These are phyloP conservation scores for Hippasteria phrygiana DNA, from an alignment of 53 echinoderm and acorn worm genomes.

Conservation along the genomic window DNA sequence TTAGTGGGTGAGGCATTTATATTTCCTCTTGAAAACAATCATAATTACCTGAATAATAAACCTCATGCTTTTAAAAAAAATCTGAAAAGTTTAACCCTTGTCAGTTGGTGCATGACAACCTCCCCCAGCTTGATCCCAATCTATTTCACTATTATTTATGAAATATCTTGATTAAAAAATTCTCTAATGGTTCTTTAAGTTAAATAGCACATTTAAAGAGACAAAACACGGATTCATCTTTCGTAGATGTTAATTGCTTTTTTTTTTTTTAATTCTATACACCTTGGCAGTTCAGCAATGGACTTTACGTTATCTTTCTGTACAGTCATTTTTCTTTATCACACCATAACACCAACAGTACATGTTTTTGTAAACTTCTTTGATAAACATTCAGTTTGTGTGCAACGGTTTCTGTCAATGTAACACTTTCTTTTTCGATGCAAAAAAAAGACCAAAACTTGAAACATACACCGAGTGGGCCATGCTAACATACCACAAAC, in stretches of 20 bases:
- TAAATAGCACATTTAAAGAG: background rate
- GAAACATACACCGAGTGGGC: background rate
- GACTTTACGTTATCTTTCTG: conserved; percentile 50
- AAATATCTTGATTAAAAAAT: background rate
- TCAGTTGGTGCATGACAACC: too few relatives aligned
- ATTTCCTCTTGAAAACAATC: too few relatives aligned
- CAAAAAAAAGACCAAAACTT: background rate
- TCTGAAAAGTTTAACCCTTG: background rate
- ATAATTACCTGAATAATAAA: too few relatives aligned
- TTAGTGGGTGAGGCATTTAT: too few relatives aligned
- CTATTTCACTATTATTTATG: background rate
- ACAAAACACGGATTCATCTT: background rate
- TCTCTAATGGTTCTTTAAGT: too few relatives aligned
- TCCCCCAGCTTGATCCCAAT: too few relatives aligned
- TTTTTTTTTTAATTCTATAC: conserved; percentile 62
- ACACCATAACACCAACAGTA: conserved; percentile 63
- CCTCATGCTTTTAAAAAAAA: too few relatives aligned
- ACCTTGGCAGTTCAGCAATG: conserved; percentile 55
- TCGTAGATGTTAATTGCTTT: conserved; percentile 55
- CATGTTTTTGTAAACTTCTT: conserved; percentile 38
- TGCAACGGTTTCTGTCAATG: background rate
- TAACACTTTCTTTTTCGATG: background rate
- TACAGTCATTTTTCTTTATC: conserved; percentile 51
- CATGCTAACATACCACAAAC: background rate
- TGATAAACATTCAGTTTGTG: conserved; percentile 7